Evolutionary conservation across 2,888 invertebrate genomes (phyloP).

Genomic region (Noctua pronuba): DNA sequence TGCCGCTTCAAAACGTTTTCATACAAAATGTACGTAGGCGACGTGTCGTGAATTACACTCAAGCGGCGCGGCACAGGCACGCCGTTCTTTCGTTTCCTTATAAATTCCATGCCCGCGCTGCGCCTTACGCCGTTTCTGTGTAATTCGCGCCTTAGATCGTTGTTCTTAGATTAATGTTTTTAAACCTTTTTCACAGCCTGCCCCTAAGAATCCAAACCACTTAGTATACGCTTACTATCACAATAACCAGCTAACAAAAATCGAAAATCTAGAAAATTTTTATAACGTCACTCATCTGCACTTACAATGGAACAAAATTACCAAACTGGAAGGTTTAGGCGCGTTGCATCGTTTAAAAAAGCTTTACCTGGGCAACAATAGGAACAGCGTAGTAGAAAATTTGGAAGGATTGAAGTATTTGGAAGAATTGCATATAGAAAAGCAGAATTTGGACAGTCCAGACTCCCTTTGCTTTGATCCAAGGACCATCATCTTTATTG

Average conservation of each 20-base stretch:
- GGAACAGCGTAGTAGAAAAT: slow-evolving; percentile 93
- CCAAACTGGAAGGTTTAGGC: slow-evolving; percentile 92
- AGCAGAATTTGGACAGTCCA: slow-evolving; percentile 90
- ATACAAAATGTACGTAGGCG: too few species aligned
- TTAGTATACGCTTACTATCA: slow-evolving; percentile 94
- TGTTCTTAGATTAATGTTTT: not conserved
- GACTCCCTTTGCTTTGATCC: slow-evolving; percentile 93
- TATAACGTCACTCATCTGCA: slow-evolving; percentile 92
- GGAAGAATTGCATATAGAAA: slow-evolving; percentile 93
- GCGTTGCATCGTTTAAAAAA: slow-evolving; percentile 92
- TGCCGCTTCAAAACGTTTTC: too few species aligned
- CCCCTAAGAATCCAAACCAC: slow-evolving; percentile 80
- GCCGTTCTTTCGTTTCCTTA: too few species aligned
- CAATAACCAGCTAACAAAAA: slow-evolving; percentile 94
- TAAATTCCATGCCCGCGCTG: too few species aligned
- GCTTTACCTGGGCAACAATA: slow-evolving; percentile 93
- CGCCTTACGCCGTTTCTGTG: too few species aligned
- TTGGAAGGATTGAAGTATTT: slow-evolving; percentile 91
- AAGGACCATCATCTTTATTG: slow-evolving; percentile 89
- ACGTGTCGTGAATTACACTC: too few species aligned
- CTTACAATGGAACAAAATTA: slow-evolving; percentile 94
- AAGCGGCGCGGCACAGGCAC: too few species aligned
- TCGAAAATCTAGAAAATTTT: slow-evolving; percentile 93
- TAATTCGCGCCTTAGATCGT: too few species aligned
- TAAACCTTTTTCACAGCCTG: slow-evolving; percentile 83